Evolutionary conservation across 1,140 invertebrate genomes (phyloP).

Genomic region (Liolophura sinensis): DNA sequence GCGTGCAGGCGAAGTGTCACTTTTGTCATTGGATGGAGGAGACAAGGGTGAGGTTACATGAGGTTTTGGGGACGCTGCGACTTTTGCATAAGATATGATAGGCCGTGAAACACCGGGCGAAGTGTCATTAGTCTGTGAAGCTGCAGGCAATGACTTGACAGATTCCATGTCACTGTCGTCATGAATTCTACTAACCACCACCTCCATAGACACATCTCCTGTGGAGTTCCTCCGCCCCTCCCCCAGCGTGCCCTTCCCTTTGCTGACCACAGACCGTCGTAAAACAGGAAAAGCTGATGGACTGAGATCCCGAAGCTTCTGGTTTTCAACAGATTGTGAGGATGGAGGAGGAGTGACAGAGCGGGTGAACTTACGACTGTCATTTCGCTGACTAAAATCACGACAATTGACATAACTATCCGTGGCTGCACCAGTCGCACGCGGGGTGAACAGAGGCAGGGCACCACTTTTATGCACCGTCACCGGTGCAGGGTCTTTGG

Average conservation of each 20-base stretch:
- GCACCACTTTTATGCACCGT: no score
- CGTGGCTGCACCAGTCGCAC: not conserved
- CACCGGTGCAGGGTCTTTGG: no score
- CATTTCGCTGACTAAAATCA: not conserved
- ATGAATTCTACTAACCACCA: constrained; percentile 23
- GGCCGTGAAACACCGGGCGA: constrained; percentile 21
- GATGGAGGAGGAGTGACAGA: constrained; percentile 30
- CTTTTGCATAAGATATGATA: constrained; percentile 46
- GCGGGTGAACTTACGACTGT: constrained; percentile 1
- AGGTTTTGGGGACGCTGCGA: constrained; percentile 36
- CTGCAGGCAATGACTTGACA: constrained; percentile 48
- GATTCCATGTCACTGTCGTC: constrained; percentile 51
- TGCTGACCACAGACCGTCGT: constrained; percentile 6
- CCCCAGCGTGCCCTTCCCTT: constrained; percentile 15
- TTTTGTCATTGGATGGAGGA: not conserved
- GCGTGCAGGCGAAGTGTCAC: constrained; percentile 7
- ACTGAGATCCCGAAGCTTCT: constrained; percentile 37
- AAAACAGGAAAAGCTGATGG: constrained; percentile 48
- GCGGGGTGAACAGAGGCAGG: not conserved
- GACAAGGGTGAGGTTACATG: constrained; percentile 11
- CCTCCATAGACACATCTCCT: constrained; percentile 37
- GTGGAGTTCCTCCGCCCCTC: constrained; percentile 43
- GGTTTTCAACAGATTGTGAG: constrained; percentile 10
- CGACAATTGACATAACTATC: constrained; percentile 8
- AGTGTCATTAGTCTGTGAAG: constrained; percentile 16